phyloP scores from a whole-genome alignment of 2,888 invertebrate species.

The Lasioglossum villosulum region DNA sequence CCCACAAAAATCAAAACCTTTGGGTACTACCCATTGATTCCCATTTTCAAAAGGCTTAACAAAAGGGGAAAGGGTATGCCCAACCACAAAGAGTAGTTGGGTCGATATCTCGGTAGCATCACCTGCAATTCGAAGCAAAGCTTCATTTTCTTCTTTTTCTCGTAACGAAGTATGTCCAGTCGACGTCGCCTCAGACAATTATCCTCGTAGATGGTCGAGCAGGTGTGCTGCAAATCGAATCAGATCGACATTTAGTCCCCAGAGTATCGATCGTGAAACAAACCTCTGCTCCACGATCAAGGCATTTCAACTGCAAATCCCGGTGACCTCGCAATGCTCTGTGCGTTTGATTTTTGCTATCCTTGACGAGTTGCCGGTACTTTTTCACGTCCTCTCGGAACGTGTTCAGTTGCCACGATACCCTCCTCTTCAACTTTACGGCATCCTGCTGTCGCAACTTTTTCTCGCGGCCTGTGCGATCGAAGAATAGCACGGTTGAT shows the following conservation, averaged over 20 bases:
- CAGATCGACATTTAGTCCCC: neutral
- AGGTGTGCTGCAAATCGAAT: constrained; percentile 85
- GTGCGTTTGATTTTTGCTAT: constrained; percentile 86
- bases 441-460: constrained; percentile 87
- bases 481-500: neutral
- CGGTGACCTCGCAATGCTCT: constrained; percentile 87
- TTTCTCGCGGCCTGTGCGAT: constrained; percentile 86
- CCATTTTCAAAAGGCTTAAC: no score
- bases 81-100: no score
- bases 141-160: constrained; percentile 87
- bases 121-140: constrained; percentile 87
- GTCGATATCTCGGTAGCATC: neutral
- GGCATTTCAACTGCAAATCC: constrained; percentile 87
- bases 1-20: no score
- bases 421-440: constrained; percentile 84
- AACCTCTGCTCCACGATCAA: constrained; percentile 19
- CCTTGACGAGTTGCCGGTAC: constrained; percentile 86
- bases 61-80: no score
- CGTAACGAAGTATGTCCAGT: constrained; percentile 87
- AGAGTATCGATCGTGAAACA: neutral
- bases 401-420: constrained; percentile 86
- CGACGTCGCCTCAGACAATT: constrained; percentile 88
- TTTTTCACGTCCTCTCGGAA: constrained; percentile 86
- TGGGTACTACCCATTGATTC: no score
- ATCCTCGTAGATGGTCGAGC: constrained; percentile 87